Evolutionary conservation across 1,140 invertebrate species (phyloP).

Genomic region (Habropoda laboriosa): DNA sequence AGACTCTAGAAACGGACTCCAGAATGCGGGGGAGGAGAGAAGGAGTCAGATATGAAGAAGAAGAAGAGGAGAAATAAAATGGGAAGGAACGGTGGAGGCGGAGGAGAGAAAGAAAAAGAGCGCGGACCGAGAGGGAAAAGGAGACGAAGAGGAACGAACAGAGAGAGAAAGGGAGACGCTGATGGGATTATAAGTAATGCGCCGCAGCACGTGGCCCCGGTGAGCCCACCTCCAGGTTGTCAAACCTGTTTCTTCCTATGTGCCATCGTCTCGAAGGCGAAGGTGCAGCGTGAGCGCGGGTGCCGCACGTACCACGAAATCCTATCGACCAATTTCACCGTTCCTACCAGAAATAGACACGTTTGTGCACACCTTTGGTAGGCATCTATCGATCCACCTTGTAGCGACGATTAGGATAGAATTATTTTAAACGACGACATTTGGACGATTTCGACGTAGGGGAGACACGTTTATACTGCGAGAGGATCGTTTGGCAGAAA

Average conservation of each 20-base stretch:
- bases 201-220: constrained; percentile 79
- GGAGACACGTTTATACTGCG: no score
- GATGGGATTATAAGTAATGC: constrained; percentile 74
- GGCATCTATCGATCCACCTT: no score
- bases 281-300: constrained; percentile 65
- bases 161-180: constrained; percentile 62
- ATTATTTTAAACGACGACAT: no score
- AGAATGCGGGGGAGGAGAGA: constrained; percentile 48
- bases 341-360: constrained; percentile 56
- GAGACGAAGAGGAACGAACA: constrained; percentile 40
- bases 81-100: constrained; percentile 46
- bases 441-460: no score
- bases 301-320: constrained; percentile 68
- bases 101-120: constrained; percentile 59
- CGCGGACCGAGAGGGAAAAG: constrained; percentile 30
- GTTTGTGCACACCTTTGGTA: neutral
- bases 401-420: no score
- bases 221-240: constrained; percentile 78
- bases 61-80: constrained; percentile 48
- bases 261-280: constrained; percentile 68
- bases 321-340: constrained; percentile 61
- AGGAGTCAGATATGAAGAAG: constrained; percentile 42
- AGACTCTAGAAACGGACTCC: constrained; percentile 27
- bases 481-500: constrained; percentile 5
- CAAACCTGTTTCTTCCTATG: constrained; percentile 79